Conservation (phyloP, 2,113 vertebrate species). For the Cettia cetti region DNA sequence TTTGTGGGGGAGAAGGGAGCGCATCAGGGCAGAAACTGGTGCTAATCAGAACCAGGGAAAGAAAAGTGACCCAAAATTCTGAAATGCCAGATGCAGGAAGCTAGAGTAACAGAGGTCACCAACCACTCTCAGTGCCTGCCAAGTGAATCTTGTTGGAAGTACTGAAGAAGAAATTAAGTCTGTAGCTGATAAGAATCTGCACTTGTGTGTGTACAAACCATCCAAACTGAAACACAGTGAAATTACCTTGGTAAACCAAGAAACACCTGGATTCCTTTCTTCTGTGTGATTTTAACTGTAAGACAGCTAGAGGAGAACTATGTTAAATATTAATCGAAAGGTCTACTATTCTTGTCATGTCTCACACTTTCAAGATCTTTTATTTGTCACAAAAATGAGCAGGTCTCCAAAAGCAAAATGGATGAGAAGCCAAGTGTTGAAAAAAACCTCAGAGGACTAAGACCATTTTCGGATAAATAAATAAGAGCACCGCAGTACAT, state of each 20-base stretch:
- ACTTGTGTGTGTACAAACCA: background rate
- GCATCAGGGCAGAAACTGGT: background rate
- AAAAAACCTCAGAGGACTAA: background rate
- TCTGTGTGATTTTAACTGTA: background rate
- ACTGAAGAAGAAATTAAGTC: background rate
- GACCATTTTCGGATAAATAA: background rate
- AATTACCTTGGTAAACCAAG: background rate
- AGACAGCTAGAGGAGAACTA: background rate
- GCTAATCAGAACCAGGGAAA: background rate
- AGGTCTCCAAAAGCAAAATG: background rate
- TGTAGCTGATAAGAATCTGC: background rate
- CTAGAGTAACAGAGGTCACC: background rate
- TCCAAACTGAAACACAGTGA: background rate
- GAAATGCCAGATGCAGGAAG: background rate
- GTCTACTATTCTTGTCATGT: background rate
- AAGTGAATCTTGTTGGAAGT: background rate
- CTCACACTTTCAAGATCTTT: background rate
- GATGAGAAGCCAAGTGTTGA: background rate
- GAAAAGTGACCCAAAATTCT: background rate
- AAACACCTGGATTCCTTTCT: background rate
- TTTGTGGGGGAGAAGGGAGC: accelerated
- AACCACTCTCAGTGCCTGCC: background rate
- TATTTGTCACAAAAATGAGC: background rate
- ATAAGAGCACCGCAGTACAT: background rate
- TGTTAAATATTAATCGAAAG: background rate